Evolutionary conservation across 2,888 invertebrate species (phyloP).

Genomic region (Leptothorax acervorum): DNA sequence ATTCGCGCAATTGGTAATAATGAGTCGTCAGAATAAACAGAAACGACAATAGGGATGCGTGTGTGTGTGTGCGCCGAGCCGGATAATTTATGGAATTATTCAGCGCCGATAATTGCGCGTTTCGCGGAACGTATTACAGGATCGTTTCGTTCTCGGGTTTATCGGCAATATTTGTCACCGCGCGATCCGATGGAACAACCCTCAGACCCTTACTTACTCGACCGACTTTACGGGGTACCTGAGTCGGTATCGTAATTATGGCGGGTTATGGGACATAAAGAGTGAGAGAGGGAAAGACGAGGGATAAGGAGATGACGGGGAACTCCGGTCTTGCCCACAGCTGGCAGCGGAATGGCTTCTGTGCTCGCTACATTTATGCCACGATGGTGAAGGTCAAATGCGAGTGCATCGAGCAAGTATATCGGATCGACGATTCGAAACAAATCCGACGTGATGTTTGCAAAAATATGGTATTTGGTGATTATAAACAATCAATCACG

Average conservation of each 20-base stretch:
- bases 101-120: slow-evolving; percentile 67
- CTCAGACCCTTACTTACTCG: slow-evolving; percentile 62
- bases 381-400: slow-evolving; percentile 47
- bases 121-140: slow-evolving; percentile 59
- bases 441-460: background rate
- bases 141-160: slow-evolving; percentile 57
- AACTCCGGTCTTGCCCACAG: slow-evolving; percentile 68
- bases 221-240: slow-evolving; percentile 63
- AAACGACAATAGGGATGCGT: background rate
- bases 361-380: slow-evolving; percentile 48
- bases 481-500: slow-evolving; percentile 54
- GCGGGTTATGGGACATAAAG: slow-evolving; percentile 70
- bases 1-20: slow-evolving; percentile 48
- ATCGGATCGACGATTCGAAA: slow-evolving; percentile 44
- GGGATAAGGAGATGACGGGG: slow-evolving; percentile 27
- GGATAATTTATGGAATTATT: slow-evolving; percentile 54
- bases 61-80: background rate
- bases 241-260: slow-evolving; percentile 75
- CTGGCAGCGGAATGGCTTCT: slow-evolving; percentile 58
- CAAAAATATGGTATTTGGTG: slow-evolving; percentile 5
- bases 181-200: slow-evolving; percentile 54
- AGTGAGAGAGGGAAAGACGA: slow-evolving; percentile 38
- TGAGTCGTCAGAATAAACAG: slow-evolving; percentile 41
- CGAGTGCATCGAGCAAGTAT: background rate
- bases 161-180: slow-evolving; percentile 73